phyloP scores from a whole-genome alignment of 2,797 vertebrate species.

The Echiichthys vipera region DNA sequence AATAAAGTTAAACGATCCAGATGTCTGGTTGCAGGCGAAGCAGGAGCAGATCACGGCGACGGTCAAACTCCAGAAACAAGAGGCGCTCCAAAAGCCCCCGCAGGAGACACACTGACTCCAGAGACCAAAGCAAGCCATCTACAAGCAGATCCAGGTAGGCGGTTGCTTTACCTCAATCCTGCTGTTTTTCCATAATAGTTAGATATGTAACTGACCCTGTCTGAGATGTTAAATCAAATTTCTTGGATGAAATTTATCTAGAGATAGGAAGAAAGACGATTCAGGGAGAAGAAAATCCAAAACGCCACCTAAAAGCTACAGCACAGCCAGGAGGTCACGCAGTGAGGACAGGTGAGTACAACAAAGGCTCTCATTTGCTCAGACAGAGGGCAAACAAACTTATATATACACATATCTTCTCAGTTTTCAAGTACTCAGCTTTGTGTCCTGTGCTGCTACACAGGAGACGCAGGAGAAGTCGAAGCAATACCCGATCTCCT shows the following conservation, averaged over 20 bases:
- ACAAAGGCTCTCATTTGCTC: too few species aligned
- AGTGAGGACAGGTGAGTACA: constrained; percentile 90
- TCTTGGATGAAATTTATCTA: constrained; percentile 47
- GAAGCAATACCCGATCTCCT: constrained; percentile 88
- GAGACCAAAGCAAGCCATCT: constrained; percentile 89
- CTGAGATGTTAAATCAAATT: neutral
- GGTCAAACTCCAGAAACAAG: constrained; percentile 91
- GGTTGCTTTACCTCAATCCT: neutral
- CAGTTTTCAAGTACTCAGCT: neutral
- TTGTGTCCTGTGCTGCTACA: constrained; percentile 10
- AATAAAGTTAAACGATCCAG: neutral
- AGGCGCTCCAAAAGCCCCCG: constrained; percentile 94
- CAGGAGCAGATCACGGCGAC: constrained; percentile 90
- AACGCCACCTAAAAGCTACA: constrained; percentile 98
- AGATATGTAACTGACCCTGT: neutral
- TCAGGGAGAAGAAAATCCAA: constrained; percentile 93
- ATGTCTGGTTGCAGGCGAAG: constrained; percentile 83
- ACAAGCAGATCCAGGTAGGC: constrained; percentile 89
- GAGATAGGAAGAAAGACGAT: constrained; percentile 96
- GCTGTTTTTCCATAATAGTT: neutral
- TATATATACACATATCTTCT: neutral
- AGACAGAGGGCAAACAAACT: neutral
- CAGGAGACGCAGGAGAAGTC: constrained; percentile 89
- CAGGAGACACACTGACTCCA: constrained; percentile 88
- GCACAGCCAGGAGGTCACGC: constrained; percentile 93